Evolutionary conservation across 2,113 vertebrate genomes (phyloP).

Genomic region (Pycnonotus jocosus): DNA sequence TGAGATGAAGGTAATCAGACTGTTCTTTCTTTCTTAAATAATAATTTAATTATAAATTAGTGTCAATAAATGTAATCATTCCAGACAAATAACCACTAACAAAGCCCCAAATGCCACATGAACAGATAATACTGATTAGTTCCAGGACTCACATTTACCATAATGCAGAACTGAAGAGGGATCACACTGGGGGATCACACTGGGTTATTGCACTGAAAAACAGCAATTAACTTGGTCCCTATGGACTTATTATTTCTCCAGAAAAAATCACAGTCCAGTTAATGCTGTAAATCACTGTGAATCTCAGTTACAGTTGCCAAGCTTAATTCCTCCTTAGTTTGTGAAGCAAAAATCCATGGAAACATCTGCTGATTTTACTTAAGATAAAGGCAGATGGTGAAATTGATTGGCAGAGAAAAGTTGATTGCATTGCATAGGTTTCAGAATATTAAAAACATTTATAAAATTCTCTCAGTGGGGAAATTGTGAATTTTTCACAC

Average conservation of each 20-base stretch:
- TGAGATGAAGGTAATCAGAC: neutral
- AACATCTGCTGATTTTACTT: constrained; percentile 6
- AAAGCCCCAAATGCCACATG: neutral
- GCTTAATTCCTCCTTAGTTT: neutral
- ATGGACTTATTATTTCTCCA: neutral
- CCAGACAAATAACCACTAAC: constrained; percentile 4
- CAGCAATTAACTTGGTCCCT: constrained; percentile 15
- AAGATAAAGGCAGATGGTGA: neutral
- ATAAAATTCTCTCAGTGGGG: neutral
- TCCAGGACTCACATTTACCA: neutral
- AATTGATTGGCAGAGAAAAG: neutral
- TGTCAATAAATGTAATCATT: constrained; percentile 20
- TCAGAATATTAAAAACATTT: neutral
- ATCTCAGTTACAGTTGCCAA: neutral
- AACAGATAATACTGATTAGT: constrained; percentile 15
- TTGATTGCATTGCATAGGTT: neutral
- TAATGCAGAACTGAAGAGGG: neutral
- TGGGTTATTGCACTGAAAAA: neutral
- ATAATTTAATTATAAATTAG: constrained; percentile 2
- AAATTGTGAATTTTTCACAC: neutral
- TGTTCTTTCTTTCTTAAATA: neutral
- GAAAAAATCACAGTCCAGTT: neutral
- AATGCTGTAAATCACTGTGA: neutral
- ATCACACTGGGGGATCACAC: neutral
- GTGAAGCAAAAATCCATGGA: neutral